Conservation (phyloP, 2,888 invertebrate genomes). For the Nemapogon koenigi region DNA sequence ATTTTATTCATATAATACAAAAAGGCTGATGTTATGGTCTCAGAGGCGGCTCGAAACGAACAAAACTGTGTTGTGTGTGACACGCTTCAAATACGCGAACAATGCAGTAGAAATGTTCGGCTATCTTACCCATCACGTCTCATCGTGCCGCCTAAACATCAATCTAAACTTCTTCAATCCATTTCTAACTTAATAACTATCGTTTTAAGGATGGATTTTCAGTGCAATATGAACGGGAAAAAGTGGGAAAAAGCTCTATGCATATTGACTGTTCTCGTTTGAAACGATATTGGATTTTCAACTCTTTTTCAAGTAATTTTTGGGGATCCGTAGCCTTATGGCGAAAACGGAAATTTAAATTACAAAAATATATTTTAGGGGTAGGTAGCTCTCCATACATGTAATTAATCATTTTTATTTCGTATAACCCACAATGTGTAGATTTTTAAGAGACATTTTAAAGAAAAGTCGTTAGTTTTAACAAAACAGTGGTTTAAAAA, state of each 20-base stretch:
- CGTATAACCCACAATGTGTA: too few relatives aligned
- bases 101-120: constrained; percentile 24
- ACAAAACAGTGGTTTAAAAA: too few relatives aligned
- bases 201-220: too few relatives aligned
- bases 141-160: constrained; percentile 24
- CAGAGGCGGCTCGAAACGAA: constrained; percentile 7
- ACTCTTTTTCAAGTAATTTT: constrained; percentile 49
- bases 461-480: too few relatives aligned
- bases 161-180: background rate
- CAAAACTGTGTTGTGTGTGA: constrained; percentile 21
- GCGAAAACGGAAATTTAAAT: too few relatives aligned
- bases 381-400: too few relatives aligned
- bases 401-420: too few relatives aligned
- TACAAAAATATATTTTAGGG: too few relatives aligned
- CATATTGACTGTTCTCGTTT: constrained; percentile 20
- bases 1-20: constrained; percentile 40
- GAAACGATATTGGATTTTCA: constrained; percentile 40
- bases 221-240: background rate
- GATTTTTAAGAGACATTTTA: too few relatives aligned
- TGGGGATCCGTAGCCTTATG: too few relatives aligned
- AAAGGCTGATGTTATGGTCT: constrained; percentile 23
- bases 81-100: constrained; percentile 33
- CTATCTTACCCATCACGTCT: constrained; percentile 32
- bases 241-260: constrained; percentile 21
- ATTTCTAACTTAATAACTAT: background rate